Evolutionary conservation across 1,140 invertebrate species (phyloP), one percentile per base, ranked within the genome.

Genomic region (Aricia agestis): DNA sequence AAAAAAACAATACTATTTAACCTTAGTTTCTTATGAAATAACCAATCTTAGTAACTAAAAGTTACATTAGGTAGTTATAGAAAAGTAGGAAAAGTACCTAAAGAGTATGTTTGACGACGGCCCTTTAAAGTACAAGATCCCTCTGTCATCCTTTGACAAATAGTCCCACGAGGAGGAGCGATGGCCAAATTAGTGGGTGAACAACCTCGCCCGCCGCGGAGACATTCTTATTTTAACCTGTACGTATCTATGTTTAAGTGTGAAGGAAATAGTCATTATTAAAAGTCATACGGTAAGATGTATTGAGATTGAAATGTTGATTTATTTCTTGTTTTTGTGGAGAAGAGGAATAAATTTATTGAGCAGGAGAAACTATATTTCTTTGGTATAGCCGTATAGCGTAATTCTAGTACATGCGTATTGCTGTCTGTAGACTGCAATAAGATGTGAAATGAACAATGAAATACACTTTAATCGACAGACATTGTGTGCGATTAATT

Each of bases 191-290:
- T 86, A 82, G 81, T 87, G 85, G 88, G 88, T 90, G 88, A 90
- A 90, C 82, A 89, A 90, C 88, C 88, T 90, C 79, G 89, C 87
- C 85, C 85, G 84, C 83, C 75, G 76, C 79, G 86, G 86, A 87
- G 88, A 90, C 87, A 90, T 84, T 91, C 89, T 88, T 89, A 89
- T 91, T 91, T 91, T 88, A 89, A 84, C 76, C 36, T 36, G 36
- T 74, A 77, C 77, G 77, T 80, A 78, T 84, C 84, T 80, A 81
- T 72, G 76, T 74, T 76, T 73, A 78, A 72, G 75, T 80, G 78
- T 76, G 67, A 72, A 75, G 75, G 68, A 69, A 69, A 63, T 69
- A 41, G 32, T 63, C 41, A 15, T 69, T 74, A 77, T 75, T 78
- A 72, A 71, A 68, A 72, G 59, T 63, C 59, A 63, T 7, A 1